Evolutionary conservation across 2,113 vertebrate species (phyloP).

Genomic region (Bubalus kerabau): DNA sequence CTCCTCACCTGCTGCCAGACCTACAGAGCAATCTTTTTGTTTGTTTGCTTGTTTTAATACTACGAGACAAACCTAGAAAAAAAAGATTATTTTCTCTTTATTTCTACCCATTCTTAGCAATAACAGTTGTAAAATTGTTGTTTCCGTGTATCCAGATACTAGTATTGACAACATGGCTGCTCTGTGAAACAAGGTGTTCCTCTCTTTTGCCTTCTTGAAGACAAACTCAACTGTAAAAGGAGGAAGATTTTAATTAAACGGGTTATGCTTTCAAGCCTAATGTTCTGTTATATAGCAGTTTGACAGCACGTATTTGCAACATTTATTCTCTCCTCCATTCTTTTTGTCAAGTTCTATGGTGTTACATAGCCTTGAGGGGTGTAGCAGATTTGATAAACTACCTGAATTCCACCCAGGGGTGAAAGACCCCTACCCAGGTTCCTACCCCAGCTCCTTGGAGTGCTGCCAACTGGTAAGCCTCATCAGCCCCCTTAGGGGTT

Average conservation of each 20-base stretch:
- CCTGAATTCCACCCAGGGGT: not conserved
- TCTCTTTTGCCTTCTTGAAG: not conserved
- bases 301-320: not conserved
- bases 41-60: not conserved
- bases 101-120: slow-evolving; percentile 6
- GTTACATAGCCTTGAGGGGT: not conserved
- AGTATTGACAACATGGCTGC: not conserved
- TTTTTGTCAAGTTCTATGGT: not conserved
- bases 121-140: not conserved
- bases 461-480: not conserved
- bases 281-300: not conserved
- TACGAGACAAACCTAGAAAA: not conserved
- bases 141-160: not conserved
- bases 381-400: not conserved
- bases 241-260: not conserved
- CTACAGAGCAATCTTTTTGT: not conserved
- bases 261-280: not conserved
- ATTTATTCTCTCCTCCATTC: not conserved
- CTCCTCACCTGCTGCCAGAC: not conserved
- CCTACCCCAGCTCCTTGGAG: not conserved
- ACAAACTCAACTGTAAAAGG: not conserved
- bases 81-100: not conserved
- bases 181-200: not conserved
- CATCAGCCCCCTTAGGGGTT: not conserved
- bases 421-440: not conserved